These are phyloP conservation scores for Ornithorhynchus anatinus DNA, from an alignment of 2,113 vertebrate species.

Conservation along the genomic window DNA sequence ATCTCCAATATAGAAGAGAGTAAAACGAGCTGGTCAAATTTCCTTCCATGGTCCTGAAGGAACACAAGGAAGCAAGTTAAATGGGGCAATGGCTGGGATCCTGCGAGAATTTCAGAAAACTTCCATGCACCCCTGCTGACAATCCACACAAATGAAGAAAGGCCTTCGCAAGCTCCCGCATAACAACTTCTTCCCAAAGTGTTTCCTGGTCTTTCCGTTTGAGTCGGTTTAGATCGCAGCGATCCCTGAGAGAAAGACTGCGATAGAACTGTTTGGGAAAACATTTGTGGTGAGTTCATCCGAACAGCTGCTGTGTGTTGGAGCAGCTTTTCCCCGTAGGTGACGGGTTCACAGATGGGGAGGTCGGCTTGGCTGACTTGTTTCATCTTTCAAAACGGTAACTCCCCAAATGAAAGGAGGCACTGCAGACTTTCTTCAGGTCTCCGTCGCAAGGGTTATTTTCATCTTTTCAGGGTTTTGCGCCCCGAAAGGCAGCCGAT, in stretches of 20 bases:
- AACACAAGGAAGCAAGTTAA: too few species aligned
- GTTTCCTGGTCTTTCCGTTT: not conserved
- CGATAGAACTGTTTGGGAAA: not conserved
- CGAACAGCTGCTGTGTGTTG: not conserved
- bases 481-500: too few species aligned
- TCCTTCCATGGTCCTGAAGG: too few species aligned
- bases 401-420: conserved; percentile 6
- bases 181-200: too few species aligned
- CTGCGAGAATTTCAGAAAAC: too few species aligned
- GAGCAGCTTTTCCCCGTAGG: not conserved
- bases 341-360: not conserved
- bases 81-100: too few species aligned
- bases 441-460: conserved; percentile 18
- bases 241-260: not conserved
- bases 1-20: too few species aligned
- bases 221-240: not conserved
- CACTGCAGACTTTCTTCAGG: not conserved
- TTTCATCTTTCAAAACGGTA: conserved; percentile 4
- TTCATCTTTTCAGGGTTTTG: conserved; percentile 26
- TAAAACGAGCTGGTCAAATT: too few species aligned
- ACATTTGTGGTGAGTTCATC: not conserved
- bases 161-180: too few species aligned
- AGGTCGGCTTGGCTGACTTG: conserved; percentile 24
- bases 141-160: too few species aligned
- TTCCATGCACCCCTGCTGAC: too few species aligned